A percentile compares a stretch with the other conserved stretches of the same genome.
phyloP scores from a whole-genome alignment of 2,797 vertebrate genomes.

The Sebastes minor region DNA sequence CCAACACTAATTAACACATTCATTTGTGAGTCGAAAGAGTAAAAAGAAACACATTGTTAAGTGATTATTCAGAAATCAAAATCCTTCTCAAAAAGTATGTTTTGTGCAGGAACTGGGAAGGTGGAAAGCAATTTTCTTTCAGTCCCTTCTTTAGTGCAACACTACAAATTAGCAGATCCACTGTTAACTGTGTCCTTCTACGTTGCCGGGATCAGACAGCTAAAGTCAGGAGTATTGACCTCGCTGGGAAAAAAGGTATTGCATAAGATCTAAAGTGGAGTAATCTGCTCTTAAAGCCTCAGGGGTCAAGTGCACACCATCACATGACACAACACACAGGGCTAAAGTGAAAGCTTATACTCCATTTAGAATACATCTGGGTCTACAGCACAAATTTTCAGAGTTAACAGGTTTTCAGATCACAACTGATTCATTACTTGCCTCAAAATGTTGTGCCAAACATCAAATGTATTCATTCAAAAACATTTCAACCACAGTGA shows the following conservation, averaged over 20 bases:
- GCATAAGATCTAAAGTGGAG: slow-evolving; percentile 33
- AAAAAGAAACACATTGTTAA: not conserved
- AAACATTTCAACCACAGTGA: not conserved
- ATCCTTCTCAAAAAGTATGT: not conserved
- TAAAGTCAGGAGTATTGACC: slow-evolving; percentile 11
- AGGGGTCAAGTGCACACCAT: not conserved
- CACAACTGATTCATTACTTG: not conserved
- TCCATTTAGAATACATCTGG: not conserved
- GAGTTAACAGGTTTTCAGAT: not conserved
- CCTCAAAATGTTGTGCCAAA: not conserved
- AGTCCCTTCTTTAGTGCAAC: not conserved
- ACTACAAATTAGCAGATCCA: not conserved
- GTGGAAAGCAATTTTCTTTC: not conserved
- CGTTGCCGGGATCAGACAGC: slow-evolving; percentile 9
- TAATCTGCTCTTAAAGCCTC: slow-evolving; percentile 52
- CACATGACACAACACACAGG: not conserved
- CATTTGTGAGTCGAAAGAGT: not conserved
- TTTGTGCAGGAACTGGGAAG: not conserved
- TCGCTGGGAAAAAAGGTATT: slow-evolving; percentile 15
- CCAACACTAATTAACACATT: not conserved
- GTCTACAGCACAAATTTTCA: not conserved
- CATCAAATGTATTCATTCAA: not conserved
- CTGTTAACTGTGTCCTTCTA: not conserved
- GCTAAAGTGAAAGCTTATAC: not conserved
- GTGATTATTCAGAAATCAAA: not conserved